Evolutionary conservation across 2,888 invertebrate genomes (phyloP), one percentile per base, ranked within the genome.

Genomic region (Epirrhoe alternata): DNA sequence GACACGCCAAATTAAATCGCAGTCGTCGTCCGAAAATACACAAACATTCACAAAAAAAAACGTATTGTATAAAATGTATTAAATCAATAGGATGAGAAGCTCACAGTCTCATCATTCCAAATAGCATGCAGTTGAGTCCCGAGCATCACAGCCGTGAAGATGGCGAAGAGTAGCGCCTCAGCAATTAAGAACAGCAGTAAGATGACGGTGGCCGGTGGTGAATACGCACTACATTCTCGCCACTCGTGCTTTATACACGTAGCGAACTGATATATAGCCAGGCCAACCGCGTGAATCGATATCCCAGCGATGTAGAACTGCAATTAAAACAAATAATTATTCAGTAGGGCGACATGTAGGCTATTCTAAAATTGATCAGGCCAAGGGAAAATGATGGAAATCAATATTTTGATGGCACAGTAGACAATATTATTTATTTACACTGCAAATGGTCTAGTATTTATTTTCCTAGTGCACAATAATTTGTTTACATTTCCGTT

Each of bases 301-400:
- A 99, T 97, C 61, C 97, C 95, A n/a, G 99, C 99, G 80, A 99
- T 99, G 90, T 99, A 99, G 87, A 99, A 96, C 99, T 99, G 94
- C 58, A 95, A 82, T 55, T n/a, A 6, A 14, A 35, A 50, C 31
- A 8, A 50, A 30, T 45, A 6, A 51, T 17, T 12, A 7, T 24
- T 24, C 24, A 24, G 24, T 24, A 24, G 24, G 24, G 24, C 3
- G 12, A 8, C 10, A 35, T 35, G 8, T 33, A 33, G 6, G 33
- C 7, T 33, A 33, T 33, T 33, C 33, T 0, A 33, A 33, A 14
- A 49, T 49, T 17, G 49, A 49, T 17, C 49, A 7, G 16, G 16
- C 16, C 49, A 7, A 17, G 16, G 16, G 49, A 49, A 49, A 49
- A 16, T 7, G 14, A 10, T 8, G 10, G 7, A 38, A 38, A 38